Evolutionary conservation across 2,888 invertebrate genomes (phyloP).

Genomic region (Allacma fusca): DNA sequence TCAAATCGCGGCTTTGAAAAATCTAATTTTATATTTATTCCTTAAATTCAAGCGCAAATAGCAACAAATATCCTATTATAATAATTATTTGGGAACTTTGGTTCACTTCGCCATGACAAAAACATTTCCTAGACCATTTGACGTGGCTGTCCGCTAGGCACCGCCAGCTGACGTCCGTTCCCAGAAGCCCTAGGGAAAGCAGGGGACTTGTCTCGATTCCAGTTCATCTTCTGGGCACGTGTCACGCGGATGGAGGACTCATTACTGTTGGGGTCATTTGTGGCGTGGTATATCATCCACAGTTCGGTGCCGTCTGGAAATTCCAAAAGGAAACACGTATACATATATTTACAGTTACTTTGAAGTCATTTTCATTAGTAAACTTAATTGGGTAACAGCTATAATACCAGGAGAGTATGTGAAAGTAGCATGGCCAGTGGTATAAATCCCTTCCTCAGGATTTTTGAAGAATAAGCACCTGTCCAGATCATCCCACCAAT

Average conservation of each 20-base stretch:
- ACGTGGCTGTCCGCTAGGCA: slow-evolving; percentile 45
- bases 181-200: slow-evolving; percentile 47
- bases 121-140: no score
- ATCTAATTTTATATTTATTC: no score
- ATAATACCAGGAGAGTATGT: slow-evolving; percentile 44
- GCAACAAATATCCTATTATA: no score
- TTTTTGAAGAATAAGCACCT: slow-evolving; percentile 53
- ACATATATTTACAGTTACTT: no score
- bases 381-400: no score
- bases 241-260: slow-evolving; percentile 40
- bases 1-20: no score
- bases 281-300: slow-evolving; percentile 50
- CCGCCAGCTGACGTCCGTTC: slow-evolving; percentile 34
- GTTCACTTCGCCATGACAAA: no score
- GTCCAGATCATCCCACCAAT: slow-evolving; percentile 55
- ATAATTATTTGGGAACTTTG: no score
- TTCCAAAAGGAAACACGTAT: neutral
- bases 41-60: no score
- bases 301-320: slow-evolving; percentile 45
- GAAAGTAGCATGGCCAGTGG: slow-evolving; percentile 58
- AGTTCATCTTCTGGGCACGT: slow-evolving; percentile 48
- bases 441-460: slow-evolving; percentile 55
- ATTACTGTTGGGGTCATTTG: slow-evolving; percentile 44
- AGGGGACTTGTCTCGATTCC: slow-evolving; percentile 48
- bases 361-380: no score